phyloP scores from a whole-genome alignment of 2,797 vertebrate genomes.

The Gila robusta region DNA sequence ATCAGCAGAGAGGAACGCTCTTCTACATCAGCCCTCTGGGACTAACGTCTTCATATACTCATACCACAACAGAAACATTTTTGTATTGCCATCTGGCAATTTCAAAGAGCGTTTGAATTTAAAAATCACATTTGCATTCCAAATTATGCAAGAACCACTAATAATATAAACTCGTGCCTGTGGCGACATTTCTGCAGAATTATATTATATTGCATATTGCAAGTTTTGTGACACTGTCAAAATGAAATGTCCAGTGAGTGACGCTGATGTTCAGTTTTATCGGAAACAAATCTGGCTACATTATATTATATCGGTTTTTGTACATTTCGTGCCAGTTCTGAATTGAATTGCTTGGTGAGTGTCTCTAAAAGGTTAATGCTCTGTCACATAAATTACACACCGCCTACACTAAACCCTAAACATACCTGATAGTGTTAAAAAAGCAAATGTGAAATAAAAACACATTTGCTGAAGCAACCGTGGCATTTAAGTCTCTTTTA shows the following conservation, averaged over 20 bases:
- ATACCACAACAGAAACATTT: not conserved
- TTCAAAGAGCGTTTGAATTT: slow-evolving; percentile 22
- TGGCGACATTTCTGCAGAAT: not conserved
- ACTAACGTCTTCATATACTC: not conserved
- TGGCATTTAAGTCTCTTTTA: too few species aligned
- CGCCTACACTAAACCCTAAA: too few species aligned
- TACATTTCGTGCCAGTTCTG: too few species aligned
- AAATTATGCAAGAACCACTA: slow-evolving; percentile 35
- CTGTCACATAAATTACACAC: too few species aligned
- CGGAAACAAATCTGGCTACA: not conserved
- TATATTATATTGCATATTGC: too few species aligned
- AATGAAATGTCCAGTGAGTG: not conserved
- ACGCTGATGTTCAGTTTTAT: not conserved
- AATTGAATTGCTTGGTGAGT: too few species aligned
- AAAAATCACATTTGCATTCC: slow-evolving; percentile 41
- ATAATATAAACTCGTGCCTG: not conserved
- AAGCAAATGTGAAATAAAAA: too few species aligned
- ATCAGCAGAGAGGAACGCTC: slow-evolving; percentile 18
- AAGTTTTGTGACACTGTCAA: not conserved
- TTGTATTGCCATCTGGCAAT: slow-evolving; percentile 36
- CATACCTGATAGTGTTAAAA: too few species aligned
- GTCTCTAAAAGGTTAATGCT: too few species aligned
- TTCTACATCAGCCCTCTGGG: not conserved
- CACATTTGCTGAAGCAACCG: too few species aligned
- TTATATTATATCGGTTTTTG: too few species aligned